phyloP scores from a whole-genome alignment of 2,797 vertebrate genomes.

The Aulostomus chinensis region DNA sequence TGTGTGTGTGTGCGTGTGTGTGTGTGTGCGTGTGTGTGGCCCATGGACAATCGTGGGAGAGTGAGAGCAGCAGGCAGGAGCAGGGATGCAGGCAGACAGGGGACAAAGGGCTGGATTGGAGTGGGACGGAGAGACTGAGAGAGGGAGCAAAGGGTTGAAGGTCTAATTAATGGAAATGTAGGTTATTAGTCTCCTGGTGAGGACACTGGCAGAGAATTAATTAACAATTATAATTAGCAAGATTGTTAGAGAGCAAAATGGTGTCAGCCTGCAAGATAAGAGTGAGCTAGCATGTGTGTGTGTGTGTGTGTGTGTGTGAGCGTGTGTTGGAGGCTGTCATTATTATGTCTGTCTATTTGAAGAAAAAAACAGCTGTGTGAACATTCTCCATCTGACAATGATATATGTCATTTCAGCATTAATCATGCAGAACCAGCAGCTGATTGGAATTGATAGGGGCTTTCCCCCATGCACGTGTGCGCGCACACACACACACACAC shows the following conservation, averaged over 20 bases:
- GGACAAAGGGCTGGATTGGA: slow-evolving; percentile 59
- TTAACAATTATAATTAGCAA: slow-evolving; percentile 90
- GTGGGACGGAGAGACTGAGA: slow-evolving; percentile 67
- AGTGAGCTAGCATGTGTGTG: slow-evolving; percentile 51
- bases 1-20: too few species aligned
- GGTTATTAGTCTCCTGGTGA: slow-evolving; percentile 88
- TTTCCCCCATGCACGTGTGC: too few species aligned
- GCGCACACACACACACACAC: too few species aligned
- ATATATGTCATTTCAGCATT: slow-evolving; percentile 69
- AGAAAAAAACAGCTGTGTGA: slow-evolving; percentile 51
- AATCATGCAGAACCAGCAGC: slow-evolving; percentile 62
- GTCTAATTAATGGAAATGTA: slow-evolving; percentile 89
- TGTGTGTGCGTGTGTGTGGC: too few species aligned
- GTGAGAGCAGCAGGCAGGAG: slow-evolving; percentile 41
- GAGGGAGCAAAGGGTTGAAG: slow-evolving; percentile 80
- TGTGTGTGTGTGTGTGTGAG: slow-evolving; percentile 35
- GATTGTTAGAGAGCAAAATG: slow-evolving; percentile 88
- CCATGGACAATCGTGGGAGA: too few species aligned
- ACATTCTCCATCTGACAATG: slow-evolving; percentile 57
- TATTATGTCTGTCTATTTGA: slow-evolving; percentile 24
- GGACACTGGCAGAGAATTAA: slow-evolving; percentile 85
- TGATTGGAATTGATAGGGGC: slow-evolving; percentile 60
- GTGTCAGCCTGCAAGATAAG: slow-evolving; percentile 80
- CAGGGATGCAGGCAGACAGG: slow-evolving; percentile 36
- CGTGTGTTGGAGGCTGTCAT: slow-evolving; percentile 37